A percentile compares a stretch with the other conserved stretches of the same genome.
Conservation (phyloP, 2,888 invertebrate genomes). For the Aphodius granarius region DNA sequence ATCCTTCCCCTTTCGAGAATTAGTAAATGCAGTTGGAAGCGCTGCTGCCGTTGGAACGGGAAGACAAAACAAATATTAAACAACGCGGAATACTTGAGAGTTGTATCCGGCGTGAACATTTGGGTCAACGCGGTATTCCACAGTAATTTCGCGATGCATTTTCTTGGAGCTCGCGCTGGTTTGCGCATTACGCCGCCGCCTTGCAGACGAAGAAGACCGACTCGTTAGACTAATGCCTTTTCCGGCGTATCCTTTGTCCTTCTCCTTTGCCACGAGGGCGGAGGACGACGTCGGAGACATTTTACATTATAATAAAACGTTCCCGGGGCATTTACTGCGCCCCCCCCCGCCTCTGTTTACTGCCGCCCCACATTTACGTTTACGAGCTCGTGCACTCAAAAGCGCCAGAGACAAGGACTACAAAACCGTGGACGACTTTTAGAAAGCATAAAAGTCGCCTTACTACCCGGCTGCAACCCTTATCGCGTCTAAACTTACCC, state of each 20-base stretch:
- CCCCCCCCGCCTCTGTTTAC: constrained; percentile 38
- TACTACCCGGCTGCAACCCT: neutral
- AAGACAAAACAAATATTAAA: constrained; percentile 4
- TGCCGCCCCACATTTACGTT: constrained; percentile 40
- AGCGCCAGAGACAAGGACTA: neutral
- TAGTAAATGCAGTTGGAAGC: neutral
- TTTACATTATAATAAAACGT: constrained; percentile 44
- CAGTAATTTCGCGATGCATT: neutral
- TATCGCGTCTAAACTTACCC: neutral
- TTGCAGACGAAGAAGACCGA: neutral
- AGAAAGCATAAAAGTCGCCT: neutral
- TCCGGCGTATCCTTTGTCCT: neutral
- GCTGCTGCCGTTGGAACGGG: constrained; percentile 1
- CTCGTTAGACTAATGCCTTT: neutral
- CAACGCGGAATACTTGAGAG: neutral
- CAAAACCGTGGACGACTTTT: neutral
- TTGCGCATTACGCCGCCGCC: constrained; percentile 8
- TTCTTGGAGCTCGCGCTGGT: constrained; percentile 13
- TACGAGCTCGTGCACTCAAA: constrained; percentile 33
- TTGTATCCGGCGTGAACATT: neutral
- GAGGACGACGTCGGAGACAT: constrained; percentile 31
- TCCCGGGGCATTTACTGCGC: constrained; percentile 41
- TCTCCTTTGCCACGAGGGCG: neutral
- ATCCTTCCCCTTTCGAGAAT: neutral
- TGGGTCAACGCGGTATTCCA: neutral